Conservation (phyloP, 1,140 invertebrate genomes). For the Helicoverpa armigera region DNA sequence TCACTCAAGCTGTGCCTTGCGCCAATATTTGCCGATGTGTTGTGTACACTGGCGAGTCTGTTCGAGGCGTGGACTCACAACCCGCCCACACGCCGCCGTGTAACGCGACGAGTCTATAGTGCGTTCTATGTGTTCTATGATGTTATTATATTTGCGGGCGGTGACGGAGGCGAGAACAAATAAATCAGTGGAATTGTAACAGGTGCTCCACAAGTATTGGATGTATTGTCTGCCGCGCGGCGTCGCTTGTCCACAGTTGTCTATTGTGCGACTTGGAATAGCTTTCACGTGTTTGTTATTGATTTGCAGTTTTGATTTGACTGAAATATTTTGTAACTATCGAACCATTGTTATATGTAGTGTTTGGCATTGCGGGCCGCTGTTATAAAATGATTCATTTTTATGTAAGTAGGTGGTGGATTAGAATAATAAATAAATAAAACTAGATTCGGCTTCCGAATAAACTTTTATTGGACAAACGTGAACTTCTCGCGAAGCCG, state of each 20-base stretch:
- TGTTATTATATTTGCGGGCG: neutral
- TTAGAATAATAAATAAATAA: constrained; percentile 57
- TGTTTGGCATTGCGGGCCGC: neutral
- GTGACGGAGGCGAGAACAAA: neutral
- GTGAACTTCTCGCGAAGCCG: constrained; percentile 70
- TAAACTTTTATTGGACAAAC: constrained; percentile 84
- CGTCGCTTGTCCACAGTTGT: no score
- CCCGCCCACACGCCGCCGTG: neutral
- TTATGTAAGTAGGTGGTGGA: neutral
- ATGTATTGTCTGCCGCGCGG: no score
- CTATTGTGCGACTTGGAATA: neutral
- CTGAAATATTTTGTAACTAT: neutral
- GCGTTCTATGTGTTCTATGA: neutral
- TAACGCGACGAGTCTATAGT: neutral
- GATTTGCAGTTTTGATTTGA: neutral
- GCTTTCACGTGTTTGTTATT: neutral
- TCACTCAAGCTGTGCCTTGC: constrained; percentile 6
- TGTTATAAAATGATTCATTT: no score
- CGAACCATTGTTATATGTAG: neutral
- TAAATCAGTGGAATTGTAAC: neutral
- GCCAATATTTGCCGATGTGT: neutral
- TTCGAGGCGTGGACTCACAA: neutral
- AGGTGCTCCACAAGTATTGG: neutral
- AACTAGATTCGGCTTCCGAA: constrained; percentile 76
- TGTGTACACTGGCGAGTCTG: neutral